phyloP scores from a whole-genome alignment of 2,888 invertebrate species.

The Brachypterus glaber region DNA sequence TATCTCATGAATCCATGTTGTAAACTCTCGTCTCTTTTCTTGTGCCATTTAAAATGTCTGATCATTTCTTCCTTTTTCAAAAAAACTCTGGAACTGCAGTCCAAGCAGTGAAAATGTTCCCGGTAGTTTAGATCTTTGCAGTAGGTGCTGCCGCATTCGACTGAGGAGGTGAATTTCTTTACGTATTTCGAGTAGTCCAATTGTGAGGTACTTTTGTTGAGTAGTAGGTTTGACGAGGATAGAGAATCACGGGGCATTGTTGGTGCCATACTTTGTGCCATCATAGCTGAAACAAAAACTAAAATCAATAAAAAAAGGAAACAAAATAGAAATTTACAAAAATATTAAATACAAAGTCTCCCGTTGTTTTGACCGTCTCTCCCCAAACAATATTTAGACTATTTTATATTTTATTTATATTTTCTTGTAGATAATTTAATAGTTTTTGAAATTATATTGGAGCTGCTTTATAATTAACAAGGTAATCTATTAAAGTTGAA shows the following conservation, averaged over 20 bases:
- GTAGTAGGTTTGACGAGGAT: constrained; percentile 45
- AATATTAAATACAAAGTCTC: too few relatives aligned
- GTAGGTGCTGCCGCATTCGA: constrained; percentile 75
- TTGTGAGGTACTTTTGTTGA: constrained; percentile 55
- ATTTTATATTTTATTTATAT: too few relatives aligned
- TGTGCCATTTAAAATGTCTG: constrained; percentile 98
- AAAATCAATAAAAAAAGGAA: constrained; percentile 4
- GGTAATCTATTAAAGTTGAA: too few relatives aligned
- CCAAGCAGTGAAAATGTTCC: constrained; percentile 90
- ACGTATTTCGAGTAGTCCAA: constrained; percentile 86
- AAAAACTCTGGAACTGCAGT: constrained; percentile 74
- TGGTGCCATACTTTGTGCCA: constrained; percentile 45
- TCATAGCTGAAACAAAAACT: constrained; percentile 41
- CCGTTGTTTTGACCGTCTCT: too few relatives aligned
- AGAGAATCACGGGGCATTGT: constrained; percentile 39
- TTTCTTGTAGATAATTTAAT: too few relatives aligned
- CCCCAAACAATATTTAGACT: too few relatives aligned
- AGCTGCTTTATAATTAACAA: too few relatives aligned
- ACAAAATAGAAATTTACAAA: too few relatives aligned
- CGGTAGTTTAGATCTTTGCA: constrained; percentile 84
- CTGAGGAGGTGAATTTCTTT: constrained; percentile 69
- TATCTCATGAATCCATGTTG: constrained; percentile 89
- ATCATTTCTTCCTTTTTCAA: constrained; percentile 99
- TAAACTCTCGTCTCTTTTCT: constrained; percentile 92
- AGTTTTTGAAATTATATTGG: too few relatives aligned